Evolutionary conservation across 2,888 invertebrate species (phyloP).

Genomic region (Hypolimnas misippus): DNA sequence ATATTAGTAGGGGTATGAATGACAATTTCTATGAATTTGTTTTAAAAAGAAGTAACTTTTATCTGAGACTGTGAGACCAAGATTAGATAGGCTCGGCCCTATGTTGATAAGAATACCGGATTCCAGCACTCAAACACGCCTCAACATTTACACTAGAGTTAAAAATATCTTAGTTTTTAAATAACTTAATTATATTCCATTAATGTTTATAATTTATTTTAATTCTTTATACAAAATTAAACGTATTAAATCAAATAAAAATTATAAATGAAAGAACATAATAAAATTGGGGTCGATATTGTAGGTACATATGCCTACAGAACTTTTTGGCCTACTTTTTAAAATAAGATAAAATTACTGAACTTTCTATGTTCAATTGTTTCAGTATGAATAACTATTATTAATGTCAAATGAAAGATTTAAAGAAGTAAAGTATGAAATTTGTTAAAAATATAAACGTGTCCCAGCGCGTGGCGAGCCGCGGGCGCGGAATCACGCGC

Average conservation of each 20-base stretch:
- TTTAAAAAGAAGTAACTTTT: constrained; percentile 58
- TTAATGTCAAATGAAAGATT: background rate
- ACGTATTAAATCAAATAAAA: background rate
- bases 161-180: background rate
- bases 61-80: constrained; percentile 64
- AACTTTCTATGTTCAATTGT: background rate
- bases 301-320: background rate
- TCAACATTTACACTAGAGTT: constrained; percentile 27
- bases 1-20: constrained; percentile 16
- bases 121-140: constrained; percentile 64
- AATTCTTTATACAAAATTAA: background rate
- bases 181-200: background rate
- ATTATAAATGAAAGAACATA: background rate
- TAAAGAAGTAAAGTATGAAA: constrained; percentile 6
- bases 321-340: constrained; percentile 5
- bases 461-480: constrained; percentile 31
- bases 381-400: background rate
- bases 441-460: constrained; percentile 20
- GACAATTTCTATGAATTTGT: constrained; percentile 50
- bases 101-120: constrained; percentile 68
- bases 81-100: constrained; percentile 79
- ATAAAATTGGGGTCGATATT: background rate
- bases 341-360: background rate
- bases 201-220: background rate
- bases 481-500: constrained; percentile 51